A percentile compares a stretch with the other conserved stretches of the same genome.
Evolutionary conservation across 2,888 invertebrate species (phyloP).

Genomic region (Drosophila tripunctata): DNA sequence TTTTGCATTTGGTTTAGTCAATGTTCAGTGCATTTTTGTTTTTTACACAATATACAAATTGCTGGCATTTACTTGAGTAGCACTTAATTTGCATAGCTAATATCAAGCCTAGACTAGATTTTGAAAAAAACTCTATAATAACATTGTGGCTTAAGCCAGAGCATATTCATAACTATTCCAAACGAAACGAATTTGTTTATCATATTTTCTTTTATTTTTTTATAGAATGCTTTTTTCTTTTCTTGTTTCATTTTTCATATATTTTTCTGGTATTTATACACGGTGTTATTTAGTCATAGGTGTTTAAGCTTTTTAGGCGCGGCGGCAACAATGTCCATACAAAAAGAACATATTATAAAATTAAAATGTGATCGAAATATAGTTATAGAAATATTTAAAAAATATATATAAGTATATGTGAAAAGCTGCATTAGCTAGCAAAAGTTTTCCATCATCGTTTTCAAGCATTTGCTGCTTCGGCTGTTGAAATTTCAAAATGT

Average conservation of each 20-base stretch:
- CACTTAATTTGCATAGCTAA: slow-evolving; percentile 57
- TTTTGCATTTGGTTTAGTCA: slow-evolving; percentile 37
- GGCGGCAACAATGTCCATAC: slow-evolving; percentile 80
- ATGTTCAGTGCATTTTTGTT: slow-evolving; percentile 53
- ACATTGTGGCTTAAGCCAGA: slow-evolving; percentile 56
- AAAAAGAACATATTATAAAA: slow-evolving; percentile 34
- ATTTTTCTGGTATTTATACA: slow-evolving; percentile 41
- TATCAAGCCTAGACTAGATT: slow-evolving; percentile 54
- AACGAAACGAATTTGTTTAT: slow-evolving; percentile 13
- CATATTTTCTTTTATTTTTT: slow-evolving; percentile 14
- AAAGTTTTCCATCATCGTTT: slow-evolving; percentile 40
- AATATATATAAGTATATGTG: slow-evolving; percentile 21
- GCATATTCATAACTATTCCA: slow-evolving; percentile 31
- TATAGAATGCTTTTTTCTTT: slow-evolving; percentile 3
- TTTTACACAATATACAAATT: slow-evolving; percentile 59
- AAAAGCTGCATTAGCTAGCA: slow-evolving; percentile 58
- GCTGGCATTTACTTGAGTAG: slow-evolving; percentile 38
- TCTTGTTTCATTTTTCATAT: not conserved
- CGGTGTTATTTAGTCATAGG: slow-evolving; percentile 31
- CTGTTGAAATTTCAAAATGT: slow-evolving; percentile 19
- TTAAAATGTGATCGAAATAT: slow-evolving; percentile 15
- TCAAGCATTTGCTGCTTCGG: slow-evolving; percentile 22
- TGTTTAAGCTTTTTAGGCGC: slow-evolving; percentile 69
- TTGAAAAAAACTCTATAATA: slow-evolving; percentile 53
- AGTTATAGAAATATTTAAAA: slow-evolving; percentile 3